Evolutionary conservation across 2,113 vertebrate genomes (phyloP).

Genomic region (Poeciliopsis retropinna): DNA sequence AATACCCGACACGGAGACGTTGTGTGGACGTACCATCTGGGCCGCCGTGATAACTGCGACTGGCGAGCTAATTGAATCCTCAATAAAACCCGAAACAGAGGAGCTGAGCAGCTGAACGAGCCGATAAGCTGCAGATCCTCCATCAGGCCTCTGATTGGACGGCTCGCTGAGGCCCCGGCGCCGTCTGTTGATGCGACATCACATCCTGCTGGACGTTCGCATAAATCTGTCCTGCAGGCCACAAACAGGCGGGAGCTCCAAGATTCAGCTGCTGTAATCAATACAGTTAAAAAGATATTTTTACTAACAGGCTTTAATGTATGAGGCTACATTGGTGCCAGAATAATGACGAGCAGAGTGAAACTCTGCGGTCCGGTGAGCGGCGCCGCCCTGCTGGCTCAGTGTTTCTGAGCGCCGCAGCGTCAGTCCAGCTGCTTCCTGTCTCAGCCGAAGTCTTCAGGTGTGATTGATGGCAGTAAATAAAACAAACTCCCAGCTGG

Average conservation of each 20-base stretch:
- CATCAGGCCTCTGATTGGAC: conserved; percentile 55
- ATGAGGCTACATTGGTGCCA: too few species aligned
- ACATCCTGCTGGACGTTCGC: not conserved
- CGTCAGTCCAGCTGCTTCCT: not conserved
- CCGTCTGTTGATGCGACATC: not conserved
- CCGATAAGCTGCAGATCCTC: conserved; percentile 57
- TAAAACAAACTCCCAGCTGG: not conserved
- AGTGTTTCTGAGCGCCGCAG: not conserved
- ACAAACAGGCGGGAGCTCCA: too few species aligned
- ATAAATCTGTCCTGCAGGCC: not conserved
- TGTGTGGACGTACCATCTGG: conserved; percentile 59
- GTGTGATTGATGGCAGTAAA: conserved; percentile 11
- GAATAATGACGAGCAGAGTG: too few species aligned
- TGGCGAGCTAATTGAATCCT: conserved; percentile 61
- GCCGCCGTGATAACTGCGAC: conserved; percentile 59
- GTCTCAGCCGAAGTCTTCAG: conserved; percentile 19
- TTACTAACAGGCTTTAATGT: too few species aligned
- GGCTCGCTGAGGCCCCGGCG: conserved; percentile 19
- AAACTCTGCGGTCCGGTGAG: not conserved
- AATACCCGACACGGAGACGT: conserved; percentile 5
- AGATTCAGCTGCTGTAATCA: too few species aligned
- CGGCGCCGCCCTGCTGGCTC: not conserved
- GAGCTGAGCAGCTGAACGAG: conserved; percentile 60
- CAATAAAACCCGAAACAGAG: conserved; percentile 34
- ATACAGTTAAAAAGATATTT: too few species aligned